Evolutionary conservation across 2,113 vertebrate species (phyloP).

Genomic region (Rhineura floridana): DNA sequence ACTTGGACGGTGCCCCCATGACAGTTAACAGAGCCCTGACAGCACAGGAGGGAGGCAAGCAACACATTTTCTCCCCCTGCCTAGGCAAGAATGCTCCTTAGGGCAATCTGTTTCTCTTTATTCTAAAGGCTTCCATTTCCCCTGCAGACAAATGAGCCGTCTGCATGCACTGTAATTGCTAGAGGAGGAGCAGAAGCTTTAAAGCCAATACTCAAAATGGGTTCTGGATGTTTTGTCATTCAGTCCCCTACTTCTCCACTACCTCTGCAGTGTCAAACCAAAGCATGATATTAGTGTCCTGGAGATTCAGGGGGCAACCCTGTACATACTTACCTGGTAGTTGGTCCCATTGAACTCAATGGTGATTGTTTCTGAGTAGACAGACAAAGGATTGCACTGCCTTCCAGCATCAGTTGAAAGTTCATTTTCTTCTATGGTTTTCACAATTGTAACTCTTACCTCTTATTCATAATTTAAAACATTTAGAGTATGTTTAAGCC

Average conservation of each 20-base stretch:
- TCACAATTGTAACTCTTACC: neutral
- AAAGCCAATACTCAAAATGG: neutral
- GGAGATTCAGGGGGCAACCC: neutral
- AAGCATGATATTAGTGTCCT: constrained; percentile 30
- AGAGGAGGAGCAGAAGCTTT: rapidly evolving
- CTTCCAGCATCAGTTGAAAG: neutral
- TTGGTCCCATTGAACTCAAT: neutral
- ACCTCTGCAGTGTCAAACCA: neutral
- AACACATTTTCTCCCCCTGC: constrained; percentile 20
- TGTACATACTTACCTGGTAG: neutral
- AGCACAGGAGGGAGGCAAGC: constrained; percentile 17
- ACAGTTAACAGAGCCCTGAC: constrained; percentile 61
- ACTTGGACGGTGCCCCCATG: constrained; percentile 68
- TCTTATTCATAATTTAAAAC: neutral
- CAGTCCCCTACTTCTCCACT: neutral
- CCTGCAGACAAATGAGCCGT: rapidly evolving
- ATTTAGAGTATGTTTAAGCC: neutral
- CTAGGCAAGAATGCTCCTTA: neutral
- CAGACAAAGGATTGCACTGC: neutral
- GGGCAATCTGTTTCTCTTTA: neutral
- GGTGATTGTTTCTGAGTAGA: neutral
- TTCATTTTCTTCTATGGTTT: rapidly evolving
- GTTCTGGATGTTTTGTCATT: neutral
- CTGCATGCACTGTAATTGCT: rapidly evolving
- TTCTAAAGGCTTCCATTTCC: neutral